A percentile compares a stretch with the other conserved stretches of the same genome.
Evolutionary conservation across 2,797 vertebrate species (phyloP).

Genomic region (Tapera naevia): DNA sequence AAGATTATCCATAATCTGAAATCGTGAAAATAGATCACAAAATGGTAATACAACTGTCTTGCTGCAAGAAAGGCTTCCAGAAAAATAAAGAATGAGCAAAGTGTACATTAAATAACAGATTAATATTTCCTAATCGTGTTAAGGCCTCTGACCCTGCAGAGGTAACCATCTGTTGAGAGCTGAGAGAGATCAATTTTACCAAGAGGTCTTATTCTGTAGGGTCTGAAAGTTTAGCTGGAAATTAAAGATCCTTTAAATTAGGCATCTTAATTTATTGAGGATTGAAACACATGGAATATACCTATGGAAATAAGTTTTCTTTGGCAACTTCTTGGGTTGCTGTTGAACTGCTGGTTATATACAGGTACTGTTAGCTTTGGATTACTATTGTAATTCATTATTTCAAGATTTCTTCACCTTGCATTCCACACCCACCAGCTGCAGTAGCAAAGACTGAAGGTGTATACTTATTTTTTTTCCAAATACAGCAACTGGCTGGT

Average conservation of each 20-base stretch:
- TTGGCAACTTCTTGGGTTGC: neutral
- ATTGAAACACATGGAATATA: neutral
- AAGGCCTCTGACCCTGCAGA: neutral
- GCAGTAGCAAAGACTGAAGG: neutral
- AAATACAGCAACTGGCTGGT: neutral
- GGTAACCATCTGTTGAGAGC: neutral
- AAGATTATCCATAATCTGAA: neutral
- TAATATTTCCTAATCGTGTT: neutral
- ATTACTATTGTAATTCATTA: neutral
- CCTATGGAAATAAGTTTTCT: neutral
- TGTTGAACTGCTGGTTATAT: neutral
- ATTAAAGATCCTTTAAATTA: neutral
- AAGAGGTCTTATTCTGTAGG: neutral
- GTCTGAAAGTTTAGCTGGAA: neutral
- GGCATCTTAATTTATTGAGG: neutral
- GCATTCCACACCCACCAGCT: neutral
- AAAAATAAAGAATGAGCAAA: neutral
- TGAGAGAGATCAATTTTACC: neutral
- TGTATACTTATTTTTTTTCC: neutral
- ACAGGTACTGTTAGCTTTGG: neutral
- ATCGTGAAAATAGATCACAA: neutral
- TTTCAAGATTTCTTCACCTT: conserved; percentile 3
- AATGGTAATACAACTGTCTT: too few species aligned
- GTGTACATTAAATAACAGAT: neutral
- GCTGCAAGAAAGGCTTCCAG: neutral